phyloP scores from a whole-genome alignment of 2,113 vertebrate genomes.

The Epinephelus moara region DNA sequence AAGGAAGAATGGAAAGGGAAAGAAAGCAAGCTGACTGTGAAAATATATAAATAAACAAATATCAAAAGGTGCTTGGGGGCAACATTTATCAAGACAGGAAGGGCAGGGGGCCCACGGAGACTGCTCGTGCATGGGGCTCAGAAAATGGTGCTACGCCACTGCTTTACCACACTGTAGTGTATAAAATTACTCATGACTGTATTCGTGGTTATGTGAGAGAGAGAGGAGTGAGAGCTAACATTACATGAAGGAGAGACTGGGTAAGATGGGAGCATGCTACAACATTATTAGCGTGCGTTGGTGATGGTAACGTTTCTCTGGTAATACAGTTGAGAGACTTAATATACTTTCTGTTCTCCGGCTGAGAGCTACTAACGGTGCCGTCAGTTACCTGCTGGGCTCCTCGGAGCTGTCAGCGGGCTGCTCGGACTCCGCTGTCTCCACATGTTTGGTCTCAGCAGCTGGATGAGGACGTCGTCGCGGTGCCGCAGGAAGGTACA shows the following conservation, averaged over 20 bases:
- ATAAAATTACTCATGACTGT: too few relatives aligned
- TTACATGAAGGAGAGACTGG: not conserved
- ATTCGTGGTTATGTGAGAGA: too few relatives aligned
- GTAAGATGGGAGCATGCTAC: not conserved
- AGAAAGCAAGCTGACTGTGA: too few relatives aligned
- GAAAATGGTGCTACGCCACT: too few relatives aligned
- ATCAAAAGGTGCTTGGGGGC: too few relatives aligned
- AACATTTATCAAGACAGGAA: too few relatives aligned
- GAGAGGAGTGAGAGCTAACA: too few relatives aligned
- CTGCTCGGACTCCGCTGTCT: conserved; percentile 33
- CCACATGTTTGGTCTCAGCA: conserved; percentile 37
- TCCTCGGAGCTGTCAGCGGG: conserved; percentile 36
- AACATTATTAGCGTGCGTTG: not conserved
- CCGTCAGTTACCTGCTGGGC: conserved; percentile 60
- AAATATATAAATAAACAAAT: too few relatives aligned
- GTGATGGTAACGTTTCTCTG: not conserved
- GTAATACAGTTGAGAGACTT: not conserved
- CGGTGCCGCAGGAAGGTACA: conserved; percentile 74
- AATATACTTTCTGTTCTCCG: not conserved
- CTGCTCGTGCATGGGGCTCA: too few relatives aligned
- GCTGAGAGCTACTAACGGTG: not conserved
- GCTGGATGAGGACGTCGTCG: conserved; percentile 16
- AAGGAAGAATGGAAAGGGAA: too few relatives aligned
- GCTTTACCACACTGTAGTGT: too few relatives aligned
- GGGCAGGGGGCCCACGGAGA: too few relatives aligned